These are phyloP conservation scores for Mirza zaza DNA, from an alignment of 2,113 vertebrate species.

Conservation along the genomic window DNA sequence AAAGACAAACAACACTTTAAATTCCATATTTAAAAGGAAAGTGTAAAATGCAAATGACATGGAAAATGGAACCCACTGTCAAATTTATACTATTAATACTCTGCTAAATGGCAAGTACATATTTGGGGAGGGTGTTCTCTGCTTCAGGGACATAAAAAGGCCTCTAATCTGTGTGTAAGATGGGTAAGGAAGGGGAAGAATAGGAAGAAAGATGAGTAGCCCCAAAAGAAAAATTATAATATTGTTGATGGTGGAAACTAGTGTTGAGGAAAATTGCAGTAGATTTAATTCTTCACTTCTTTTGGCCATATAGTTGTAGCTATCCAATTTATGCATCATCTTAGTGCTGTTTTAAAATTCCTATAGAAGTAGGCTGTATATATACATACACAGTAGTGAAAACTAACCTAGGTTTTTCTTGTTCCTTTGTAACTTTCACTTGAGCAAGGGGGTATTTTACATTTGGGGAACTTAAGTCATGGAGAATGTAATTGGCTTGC, in stretches of 20 bases:
- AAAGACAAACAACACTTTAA: background rate
- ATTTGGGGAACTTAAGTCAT: too few species aligned
- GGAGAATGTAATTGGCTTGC: background rate
- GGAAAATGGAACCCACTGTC: background rate
- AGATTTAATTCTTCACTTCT: background rate
- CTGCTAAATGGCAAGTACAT: background rate
- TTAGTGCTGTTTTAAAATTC: background rate
- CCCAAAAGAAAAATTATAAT: background rate
- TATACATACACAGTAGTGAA: background rate
- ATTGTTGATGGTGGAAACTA: background rate
- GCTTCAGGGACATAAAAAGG: background rate
- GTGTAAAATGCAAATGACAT: background rate
- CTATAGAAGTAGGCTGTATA: background rate
- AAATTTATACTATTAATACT: background rate
- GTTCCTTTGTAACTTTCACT: background rate
- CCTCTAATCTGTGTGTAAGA: background rate
- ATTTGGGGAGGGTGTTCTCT: background rate
- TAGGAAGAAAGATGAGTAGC: background rate
- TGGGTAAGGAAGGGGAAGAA: background rate
- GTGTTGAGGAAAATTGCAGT: background rate
- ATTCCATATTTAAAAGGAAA: background rate
- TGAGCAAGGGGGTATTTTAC: background rate
- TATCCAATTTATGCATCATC: background rate
- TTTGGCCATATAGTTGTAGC: background rate
- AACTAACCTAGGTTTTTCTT: background rate